Conservation (phyloP, 1,140 invertebrate genomes). For the Penaeus vannamei region DNA sequence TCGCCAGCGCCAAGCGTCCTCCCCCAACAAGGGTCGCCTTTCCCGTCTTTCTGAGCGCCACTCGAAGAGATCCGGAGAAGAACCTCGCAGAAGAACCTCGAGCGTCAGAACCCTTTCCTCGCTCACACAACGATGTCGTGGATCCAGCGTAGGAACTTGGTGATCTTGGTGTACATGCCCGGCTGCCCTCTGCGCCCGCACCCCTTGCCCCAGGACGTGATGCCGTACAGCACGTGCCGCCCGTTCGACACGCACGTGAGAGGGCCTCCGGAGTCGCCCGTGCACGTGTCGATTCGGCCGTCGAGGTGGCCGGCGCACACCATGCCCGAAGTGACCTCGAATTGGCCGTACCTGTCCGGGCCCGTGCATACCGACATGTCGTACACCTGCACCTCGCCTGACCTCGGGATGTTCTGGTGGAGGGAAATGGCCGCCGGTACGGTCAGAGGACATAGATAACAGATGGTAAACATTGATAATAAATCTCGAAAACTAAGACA, state of each 20-base stretch:
- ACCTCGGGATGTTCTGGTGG: constrained; percentile 43
- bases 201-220: constrained; percentile 72
- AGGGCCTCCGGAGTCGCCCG: constrained; percentile 85
- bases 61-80: background rate
- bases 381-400: constrained; percentile 55
- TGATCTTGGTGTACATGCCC: constrained; percentile 76
- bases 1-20: no score
- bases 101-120: no score
- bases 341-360: constrained; percentile 41
- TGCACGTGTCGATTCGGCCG: constrained; percentile 88
- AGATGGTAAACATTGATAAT: background rate
- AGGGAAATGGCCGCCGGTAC: background rate
- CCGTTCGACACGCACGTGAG: constrained; percentile 76
- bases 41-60: no score
- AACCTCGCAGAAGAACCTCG: background rate
- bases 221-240: constrained; percentile 69
- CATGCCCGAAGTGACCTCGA: constrained; percentile 76
- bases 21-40: no score
- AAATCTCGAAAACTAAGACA: no score
- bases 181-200: constrained; percentile 72
- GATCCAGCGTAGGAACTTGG: constrained; percentile 68
- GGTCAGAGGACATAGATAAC: background rate
- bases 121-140: constrained; percentile 49
- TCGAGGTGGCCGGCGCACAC: constrained; percentile 88
- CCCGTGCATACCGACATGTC: constrained; percentile 52